Conservation (phyloP, 1,140 invertebrate species). For the Panulirus ornatus region DNA sequence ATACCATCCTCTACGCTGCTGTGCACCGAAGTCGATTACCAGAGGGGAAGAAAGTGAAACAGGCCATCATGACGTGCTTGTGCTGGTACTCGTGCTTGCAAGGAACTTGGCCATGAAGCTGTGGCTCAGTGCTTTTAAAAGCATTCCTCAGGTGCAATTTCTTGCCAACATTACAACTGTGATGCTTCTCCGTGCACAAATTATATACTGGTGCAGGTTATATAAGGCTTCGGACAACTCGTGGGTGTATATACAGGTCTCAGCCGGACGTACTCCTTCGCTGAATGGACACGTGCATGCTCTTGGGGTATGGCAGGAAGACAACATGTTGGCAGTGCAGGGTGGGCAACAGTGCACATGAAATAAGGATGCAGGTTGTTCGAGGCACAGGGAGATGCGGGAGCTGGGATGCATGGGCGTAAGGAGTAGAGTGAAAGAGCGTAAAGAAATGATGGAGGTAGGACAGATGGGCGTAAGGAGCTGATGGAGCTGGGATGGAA, state of each 20-base stretch:
- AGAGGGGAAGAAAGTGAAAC: background rate
- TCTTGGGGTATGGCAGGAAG: background rate
- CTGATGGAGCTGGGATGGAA: no score
- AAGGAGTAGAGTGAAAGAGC: no score
- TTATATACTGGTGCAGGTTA: slow-evolving; percentile 36
- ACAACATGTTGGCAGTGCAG: background rate
- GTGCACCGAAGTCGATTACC: slow-evolving; percentile 13
- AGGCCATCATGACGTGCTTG: background rate
- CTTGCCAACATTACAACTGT: slow-evolving; percentile 17
- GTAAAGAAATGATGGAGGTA: background rate
- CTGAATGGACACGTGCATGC: slow-evolving; percentile 50
- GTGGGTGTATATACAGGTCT: slow-evolving; percentile 50
- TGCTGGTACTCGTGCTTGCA: background rate
- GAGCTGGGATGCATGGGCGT: background rate
- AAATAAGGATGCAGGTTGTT: background rate
- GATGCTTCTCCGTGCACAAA: slow-evolving; percentile 22
- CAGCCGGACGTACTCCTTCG: slow-evolving; percentile 21
- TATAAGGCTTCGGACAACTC: slow-evolving; percentile 12
- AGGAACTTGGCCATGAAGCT: background rate
- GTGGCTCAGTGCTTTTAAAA: slow-evolving; percentile 40
- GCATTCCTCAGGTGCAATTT: slow-evolving; percentile 50
- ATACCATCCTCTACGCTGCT: slow-evolving; percentile 16
- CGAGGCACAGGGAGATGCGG: no score
- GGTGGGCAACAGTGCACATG: background rate
- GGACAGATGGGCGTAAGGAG: no score